Conservation (phyloP, 2,113 vertebrate species). For the Siniperca knerii region DNA sequence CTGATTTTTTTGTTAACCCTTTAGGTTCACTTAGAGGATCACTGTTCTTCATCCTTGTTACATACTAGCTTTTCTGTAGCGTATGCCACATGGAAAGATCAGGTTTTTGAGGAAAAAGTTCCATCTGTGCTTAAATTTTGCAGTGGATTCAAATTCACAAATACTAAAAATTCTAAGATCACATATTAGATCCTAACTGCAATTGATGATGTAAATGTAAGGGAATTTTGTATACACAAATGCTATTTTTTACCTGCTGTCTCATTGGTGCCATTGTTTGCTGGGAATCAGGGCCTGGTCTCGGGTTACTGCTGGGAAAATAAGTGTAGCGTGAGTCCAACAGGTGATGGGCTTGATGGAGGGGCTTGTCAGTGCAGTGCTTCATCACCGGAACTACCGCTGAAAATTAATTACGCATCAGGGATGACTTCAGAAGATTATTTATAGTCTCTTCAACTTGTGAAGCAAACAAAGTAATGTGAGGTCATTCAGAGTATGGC, state of each 20-base stretch:
- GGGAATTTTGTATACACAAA: not conserved
- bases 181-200: not conserved
- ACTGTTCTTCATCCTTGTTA: not conserved
- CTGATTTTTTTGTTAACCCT: not conserved
- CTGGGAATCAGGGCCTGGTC: slow-evolving; percentile 38
- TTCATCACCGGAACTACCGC: slow-evolving; percentile 48
- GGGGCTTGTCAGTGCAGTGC: slow-evolving; percentile 63
- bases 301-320: slow-evolving; percentile 77
- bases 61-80: not conserved
- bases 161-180: not conserved
- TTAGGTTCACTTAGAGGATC: too few species aligned
- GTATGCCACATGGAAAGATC: not conserved
- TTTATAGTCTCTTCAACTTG: slow-evolving; percentile 68
- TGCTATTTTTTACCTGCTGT: slow-evolving; percentile 52
- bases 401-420: slow-evolving; percentile 81
- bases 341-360: slow-evolving; percentile 78
- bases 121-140: not conserved
- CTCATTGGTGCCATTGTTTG: slow-evolving; percentile 37
- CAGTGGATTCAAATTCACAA: not conserved
- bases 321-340: slow-evolving; percentile 65
- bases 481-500: slow-evolving; percentile 54
- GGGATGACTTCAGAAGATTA: slow-evolving; percentile 75
- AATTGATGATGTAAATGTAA: not conserved
- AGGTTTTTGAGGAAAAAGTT: not conserved
- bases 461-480: slow-evolving; percentile 29